A percentile compares a stretch with the other conserved stretches of the same genome.
These are phyloP conservation scores for Rousettus leschenaultii DNA, from an alignment of 2,113 vertebrate genomes.

Conservation along the genomic window DNA sequence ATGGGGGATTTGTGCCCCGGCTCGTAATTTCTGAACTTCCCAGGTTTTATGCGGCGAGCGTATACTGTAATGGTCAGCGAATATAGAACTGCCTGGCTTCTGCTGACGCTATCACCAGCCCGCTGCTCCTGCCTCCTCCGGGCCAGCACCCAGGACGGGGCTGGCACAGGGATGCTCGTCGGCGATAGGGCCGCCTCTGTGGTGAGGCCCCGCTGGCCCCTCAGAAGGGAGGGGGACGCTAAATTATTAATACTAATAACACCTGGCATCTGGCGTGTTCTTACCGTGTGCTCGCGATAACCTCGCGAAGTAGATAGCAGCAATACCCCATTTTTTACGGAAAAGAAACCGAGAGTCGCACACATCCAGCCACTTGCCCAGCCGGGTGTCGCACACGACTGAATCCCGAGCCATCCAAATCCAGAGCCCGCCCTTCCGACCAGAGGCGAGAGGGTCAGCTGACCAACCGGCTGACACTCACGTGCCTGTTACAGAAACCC, in stretches of 20 bases:
- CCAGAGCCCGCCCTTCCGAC: not conserved
- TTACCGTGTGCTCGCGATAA: not conserved
- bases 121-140: not conserved
- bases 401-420: not conserved
- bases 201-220: not conserved
- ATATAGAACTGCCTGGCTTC: not conserved
- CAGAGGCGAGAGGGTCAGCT: not conserved
- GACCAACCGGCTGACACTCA: not conserved
- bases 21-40: not conserved
- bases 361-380: not conserved
- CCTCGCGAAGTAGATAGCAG: not conserved
- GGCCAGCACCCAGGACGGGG: not conserved
- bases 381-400: fast-evolving
- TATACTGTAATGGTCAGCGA: not conserved
- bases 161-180: not conserved
- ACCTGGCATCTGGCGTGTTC: not conserved
- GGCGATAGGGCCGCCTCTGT: not conserved
- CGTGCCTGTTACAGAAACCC: not conserved
- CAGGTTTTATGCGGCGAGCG: not conserved
- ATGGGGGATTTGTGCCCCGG: not conserved
- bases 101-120: not conserved
- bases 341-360: not conserved
- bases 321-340: not conserved
- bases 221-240: not conserved
- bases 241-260: not conserved